A percentile compares a stretch with the other conserved stretches of the same genome.
Evolutionary conservation across 2,888 invertebrate species (phyloP).

Genomic region (Meiosimyza decipiens): DNA sequence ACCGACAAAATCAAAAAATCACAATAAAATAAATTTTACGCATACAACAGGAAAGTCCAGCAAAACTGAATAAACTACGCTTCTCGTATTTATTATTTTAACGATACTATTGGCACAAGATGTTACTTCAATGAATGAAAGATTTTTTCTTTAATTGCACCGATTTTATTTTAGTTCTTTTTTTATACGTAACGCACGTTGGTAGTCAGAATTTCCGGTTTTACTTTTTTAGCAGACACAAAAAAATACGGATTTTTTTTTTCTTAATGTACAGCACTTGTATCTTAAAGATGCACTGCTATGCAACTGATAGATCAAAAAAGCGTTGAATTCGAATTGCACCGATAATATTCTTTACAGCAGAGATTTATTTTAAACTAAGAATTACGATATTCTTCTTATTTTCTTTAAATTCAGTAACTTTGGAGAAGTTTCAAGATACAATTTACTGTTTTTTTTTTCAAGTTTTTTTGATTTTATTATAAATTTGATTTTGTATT

Average conservation of each 20-base stretch:
- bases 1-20: too few species aligned
- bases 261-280: background rate
- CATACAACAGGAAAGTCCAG: too few species aligned
- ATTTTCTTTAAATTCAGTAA: background rate
- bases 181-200: background rate
- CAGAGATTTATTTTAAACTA: too few species aligned
- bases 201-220: background rate
- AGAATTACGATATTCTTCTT: too few species aligned
- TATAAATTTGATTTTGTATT: background rate
- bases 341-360: too few species aligned
- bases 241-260: too few species aligned
- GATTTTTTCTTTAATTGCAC: background rate
- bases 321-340: too few species aligned
- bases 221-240: background rate
- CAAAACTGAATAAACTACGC: too few species aligned
- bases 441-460: background rate
- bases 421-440: background rate
- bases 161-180: background rate
- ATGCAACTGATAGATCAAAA: too few species aligned
- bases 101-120: too few species aligned
- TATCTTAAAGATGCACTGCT: constrained; percentile 3
- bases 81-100: too few species aligned
- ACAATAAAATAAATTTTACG: too few species aligned
- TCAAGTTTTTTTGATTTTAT: background rate
- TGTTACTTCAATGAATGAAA: background rate